These are phyloP conservation scores for Engystomops pustulosus DNA, from an alignment of 2,113 vertebrate species.

Conservation along the genomic window DNA sequence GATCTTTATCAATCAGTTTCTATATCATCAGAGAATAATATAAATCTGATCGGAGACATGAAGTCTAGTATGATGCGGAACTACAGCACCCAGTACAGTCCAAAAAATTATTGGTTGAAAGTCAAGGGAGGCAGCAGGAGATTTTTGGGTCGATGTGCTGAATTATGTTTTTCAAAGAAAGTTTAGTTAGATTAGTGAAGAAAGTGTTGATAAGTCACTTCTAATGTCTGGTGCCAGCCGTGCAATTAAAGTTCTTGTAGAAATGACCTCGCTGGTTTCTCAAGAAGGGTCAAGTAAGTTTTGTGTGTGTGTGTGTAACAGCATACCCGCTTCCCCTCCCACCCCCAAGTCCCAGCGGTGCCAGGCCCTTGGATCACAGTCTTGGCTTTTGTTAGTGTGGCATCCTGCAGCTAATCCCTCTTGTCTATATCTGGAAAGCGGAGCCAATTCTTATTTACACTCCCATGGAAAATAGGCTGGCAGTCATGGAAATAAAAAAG, in stretches of 20 bases:
- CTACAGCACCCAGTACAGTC: not conserved
- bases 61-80: too few relatives aligned
- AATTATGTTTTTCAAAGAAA: not conserved
- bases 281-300: constrained; percentile 32
- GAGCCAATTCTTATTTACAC: constrained; percentile 55
- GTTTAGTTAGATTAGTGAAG: not conserved
- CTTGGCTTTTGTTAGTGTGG: constrained; percentile 60
- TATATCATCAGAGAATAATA: too few relatives aligned
- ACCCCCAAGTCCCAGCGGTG: constrained; percentile 46
- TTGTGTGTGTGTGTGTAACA: constrained; percentile 8
- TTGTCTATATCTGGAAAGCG: constrained; percentile 56
- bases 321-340: constrained; percentile 41
- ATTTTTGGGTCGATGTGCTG: too few relatives aligned
- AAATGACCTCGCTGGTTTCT: constrained; percentile 44
- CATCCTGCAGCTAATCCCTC: constrained; percentile 59
- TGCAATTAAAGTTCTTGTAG: constrained; percentile 11
- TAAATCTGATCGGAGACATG: too few relatives aligned
- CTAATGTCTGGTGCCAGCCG: not conserved
- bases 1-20: too few relatives aligned
- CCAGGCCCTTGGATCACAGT: constrained; percentile 56
- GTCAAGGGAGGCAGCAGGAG: not conserved
- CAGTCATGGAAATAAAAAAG: constrained; percentile 50
- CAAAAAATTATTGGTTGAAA: not conserved
- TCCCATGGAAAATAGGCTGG: constrained; percentile 57
- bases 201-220: constrained; percentile 7